Conservation (phyloP, 1,140 invertebrate species). For the Theocolax elegans region DNA sequence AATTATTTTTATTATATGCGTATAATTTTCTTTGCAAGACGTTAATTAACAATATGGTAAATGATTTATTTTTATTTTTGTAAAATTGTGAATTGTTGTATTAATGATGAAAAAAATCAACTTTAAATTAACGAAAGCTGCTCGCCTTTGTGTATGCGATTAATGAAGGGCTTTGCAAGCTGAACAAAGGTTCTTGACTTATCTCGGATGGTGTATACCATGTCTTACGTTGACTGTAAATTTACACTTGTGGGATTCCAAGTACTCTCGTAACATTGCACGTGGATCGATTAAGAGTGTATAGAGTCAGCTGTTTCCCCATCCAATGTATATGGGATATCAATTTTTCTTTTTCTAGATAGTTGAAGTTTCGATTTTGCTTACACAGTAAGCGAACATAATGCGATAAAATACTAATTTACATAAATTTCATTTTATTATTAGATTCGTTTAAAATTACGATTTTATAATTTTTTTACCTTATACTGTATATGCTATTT, state of each 20-base stretch:
- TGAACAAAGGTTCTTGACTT: not conserved
- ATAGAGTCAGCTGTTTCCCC: not conserved
- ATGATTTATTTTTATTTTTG: not conserved
- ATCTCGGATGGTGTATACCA: not conserved
- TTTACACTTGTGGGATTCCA: not conserved
- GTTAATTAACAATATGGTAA: not conserved
- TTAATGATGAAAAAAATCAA: not conserved
- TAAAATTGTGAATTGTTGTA: not conserved
- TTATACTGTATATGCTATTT: too few species aligned
- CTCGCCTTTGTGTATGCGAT: not conserved
- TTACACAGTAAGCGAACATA: too few species aligned
- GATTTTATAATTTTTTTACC: too few species aligned
- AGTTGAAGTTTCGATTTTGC: not conserved
- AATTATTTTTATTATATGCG: too few species aligned
- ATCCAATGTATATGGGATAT: not conserved
- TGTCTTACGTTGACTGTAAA: not conserved
- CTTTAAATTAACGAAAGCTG: constrained; percentile 1
- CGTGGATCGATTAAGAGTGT: not conserved
- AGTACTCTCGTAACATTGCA: not conserved
- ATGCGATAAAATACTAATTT: too few species aligned
- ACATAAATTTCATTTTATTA: too few species aligned
- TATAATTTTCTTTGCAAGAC: too few species aligned
- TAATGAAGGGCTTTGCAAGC: not conserved
- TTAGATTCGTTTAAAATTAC: too few species aligned
- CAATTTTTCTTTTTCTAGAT: constrained; percentile 1